Evolutionary conservation across 2,888 invertebrate genomes (phyloP), one percentile per base, ranked within the genome.

Genomic region (Cephus spinipes): DNA sequence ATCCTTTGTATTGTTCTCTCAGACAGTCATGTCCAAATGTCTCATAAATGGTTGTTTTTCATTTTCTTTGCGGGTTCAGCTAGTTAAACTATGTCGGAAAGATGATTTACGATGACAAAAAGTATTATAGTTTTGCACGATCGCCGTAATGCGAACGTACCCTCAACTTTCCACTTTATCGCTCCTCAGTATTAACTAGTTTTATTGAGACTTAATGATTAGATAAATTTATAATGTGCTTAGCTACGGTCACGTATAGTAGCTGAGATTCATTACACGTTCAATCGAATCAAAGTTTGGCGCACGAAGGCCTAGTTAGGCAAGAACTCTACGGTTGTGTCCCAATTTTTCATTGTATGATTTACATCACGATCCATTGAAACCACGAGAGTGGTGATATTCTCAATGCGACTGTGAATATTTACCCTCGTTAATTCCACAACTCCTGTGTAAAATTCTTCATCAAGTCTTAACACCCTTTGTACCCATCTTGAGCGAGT

Each of bases 121-220:
- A 55, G 23, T 55, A 23, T 55, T 55, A 55, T 55, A 9, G 23
- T 55, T 55, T 55, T 9, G 23, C 55, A 23, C 55, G 55, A 55
- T 55, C 55, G 23, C 2, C 55, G 55, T 55, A 23, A 23, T 23
- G 55, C 55, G 23, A 55, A 9, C 55, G 23, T 55, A 55, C 23
- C 23, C 23, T 55, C 55, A 23, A 55, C 23, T 55, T 55, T 55
- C 23, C 55, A 55, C 23, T 23, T 55, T 55, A 55, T 55, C 55
- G 55, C 55, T 55, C 80, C 81, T 79, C 82, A 83, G 82, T 82
- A 83, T 83, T 83, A 83, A 83, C 80, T 83, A 83, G 82, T 83
- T 83, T 81, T 83, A 83, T 81, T 74, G 75, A 83, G 79, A 80
- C 82, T 83, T 81, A 76, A 81, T 79, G 79, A 82, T 79, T 79